Base-by-base conservation (phyloP, 92 coral and sea anemone genomes). In the Umimayanthus chanpuru region DNA sequence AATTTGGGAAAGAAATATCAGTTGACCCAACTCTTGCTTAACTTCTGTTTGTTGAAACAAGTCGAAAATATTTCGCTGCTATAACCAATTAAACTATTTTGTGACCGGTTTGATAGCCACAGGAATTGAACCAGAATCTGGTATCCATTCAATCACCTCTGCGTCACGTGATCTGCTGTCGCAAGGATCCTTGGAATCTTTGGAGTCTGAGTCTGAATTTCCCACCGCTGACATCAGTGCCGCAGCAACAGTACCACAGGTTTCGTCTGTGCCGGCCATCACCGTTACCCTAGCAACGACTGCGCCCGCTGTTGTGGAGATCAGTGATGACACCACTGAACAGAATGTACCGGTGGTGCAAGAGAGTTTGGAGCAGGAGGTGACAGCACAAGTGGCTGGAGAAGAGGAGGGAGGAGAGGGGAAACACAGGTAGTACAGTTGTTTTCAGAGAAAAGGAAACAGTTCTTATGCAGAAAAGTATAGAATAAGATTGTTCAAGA, bases 291-390 rank as follows among this genome's bases (percentile, higher is more conserved):
- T 96, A 36, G 94, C 95, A 7, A 90, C 89, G 4, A 91, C 47
- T 20, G 72, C 50, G 30, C 58, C 61, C 14, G 67, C 40, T 29
- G 82, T 80, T 56, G 43, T 47, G 38, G 92, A 88, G 61, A 90
- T 64, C 11, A 74, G 86, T 3, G 97, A 93, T 18, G 99, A 97
- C 64, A 85, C 94, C 44, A 88, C 95, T 26, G 99, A 97, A 77
- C 99, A 97, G 94, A 97, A 97, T 89, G 99, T 97, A n/a, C 99
- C 99, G 4, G 99, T 92, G 30, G 90, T 96, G 14, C 92, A 91
- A 26, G 98, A 92, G 80, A 86, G 91, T 74, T 82, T 89, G 18
- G 99, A 93, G 70, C 83, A 90, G 25, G 95, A 94, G n/a, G 94
- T 81, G 39, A 81, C 55, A 4, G 93, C 81, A 81, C 86, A 88